These are phyloP conservation scores for Chlorodrepanis virens DNA, from an alignment of 2,113 vertebrate genomes.

Conservation along the genomic window DNA sequence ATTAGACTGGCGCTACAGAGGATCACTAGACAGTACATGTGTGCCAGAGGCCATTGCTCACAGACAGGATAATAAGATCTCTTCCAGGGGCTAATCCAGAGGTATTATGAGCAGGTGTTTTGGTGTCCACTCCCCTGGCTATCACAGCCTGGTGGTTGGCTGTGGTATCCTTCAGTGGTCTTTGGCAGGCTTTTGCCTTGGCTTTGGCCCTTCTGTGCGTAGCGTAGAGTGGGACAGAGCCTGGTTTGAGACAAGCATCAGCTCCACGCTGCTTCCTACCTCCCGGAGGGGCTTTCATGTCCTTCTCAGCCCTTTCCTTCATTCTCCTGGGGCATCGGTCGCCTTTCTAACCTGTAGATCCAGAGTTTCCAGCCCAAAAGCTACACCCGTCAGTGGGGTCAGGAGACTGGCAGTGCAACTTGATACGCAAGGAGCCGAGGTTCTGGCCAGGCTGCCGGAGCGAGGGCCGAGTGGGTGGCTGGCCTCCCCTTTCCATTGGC, in stretches of 20 bases:
- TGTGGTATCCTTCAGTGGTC: not conserved
- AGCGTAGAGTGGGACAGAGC: not conserved
- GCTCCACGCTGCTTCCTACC: not conserved
- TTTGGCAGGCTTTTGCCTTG: not conserved
- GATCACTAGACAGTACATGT: not conserved
- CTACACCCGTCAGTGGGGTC: not conserved
- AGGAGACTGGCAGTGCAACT: not conserved
- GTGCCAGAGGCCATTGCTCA: constrained; percentile 31
- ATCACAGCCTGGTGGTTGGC: not conserved
- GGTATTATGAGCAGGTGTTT: not conserved
- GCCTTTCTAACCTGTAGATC: not conserved
- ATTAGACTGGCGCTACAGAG: not conserved
- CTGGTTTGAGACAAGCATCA: not conserved
- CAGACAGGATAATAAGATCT: not conserved
- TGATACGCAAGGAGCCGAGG: fast-evolving
- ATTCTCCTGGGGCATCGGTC: not conserved
- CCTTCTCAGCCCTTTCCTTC: not conserved
- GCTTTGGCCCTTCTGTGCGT: fast-evolving
- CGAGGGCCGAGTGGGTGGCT: not conserved
- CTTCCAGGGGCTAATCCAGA: not conserved
- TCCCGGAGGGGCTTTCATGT: fast-evolving
- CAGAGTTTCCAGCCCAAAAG: not conserved
- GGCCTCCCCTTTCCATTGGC: not conserved
- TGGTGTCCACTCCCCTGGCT: not conserved
- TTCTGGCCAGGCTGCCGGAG: not conserved